These are phyloP conservation scores for Tuberolachnus salignus DNA, from an alignment of 2,888 invertebrate species.

Conservation along the genomic window DNA sequence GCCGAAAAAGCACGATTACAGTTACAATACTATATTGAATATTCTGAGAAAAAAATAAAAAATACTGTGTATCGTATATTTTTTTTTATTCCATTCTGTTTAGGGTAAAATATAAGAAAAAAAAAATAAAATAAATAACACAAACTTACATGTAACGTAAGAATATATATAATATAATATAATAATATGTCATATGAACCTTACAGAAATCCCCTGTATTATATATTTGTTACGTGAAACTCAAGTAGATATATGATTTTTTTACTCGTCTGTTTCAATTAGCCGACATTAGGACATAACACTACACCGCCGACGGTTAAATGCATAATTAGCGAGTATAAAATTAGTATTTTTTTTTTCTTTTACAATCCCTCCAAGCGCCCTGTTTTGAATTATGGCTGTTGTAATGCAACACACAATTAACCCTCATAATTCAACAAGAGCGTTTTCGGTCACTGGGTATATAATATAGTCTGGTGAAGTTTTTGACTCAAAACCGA, in stretches of 20 bases:
- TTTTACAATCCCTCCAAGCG: neutral
- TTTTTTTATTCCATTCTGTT: neutral
- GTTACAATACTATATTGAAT: slow-evolving; percentile 16
- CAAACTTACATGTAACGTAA: too few relatives aligned
- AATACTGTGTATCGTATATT: slow-evolving; percentile 1
- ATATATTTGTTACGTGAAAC: neutral
- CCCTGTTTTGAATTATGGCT: slow-evolving; percentile 49
- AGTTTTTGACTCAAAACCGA: too few relatives aligned
- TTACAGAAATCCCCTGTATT: neutral
- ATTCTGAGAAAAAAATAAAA: neutral
- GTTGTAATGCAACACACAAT: slow-evolving; percentile 19
- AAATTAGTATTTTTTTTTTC: slow-evolving; percentile 34
- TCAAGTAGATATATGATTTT: slow-evolving; percentile 18
- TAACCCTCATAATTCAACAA: slow-evolving; percentile 47
- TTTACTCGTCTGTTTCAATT: slow-evolving; percentile 49
- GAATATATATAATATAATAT: neutral
- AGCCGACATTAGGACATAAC: slow-evolving; percentile 21
- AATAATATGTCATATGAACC: neutral
- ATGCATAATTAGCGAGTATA: slow-evolving; percentile 37
- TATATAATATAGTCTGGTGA: neutral
- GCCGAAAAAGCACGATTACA: slow-evolving; percentile 17
- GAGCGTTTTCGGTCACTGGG: slow-evolving; percentile 15
- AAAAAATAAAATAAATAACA: neutral
- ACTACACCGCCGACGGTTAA: slow-evolving; percentile 8
- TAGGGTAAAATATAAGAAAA: slow-evolving; percentile 20